Conservation (phyloP, 1,140 invertebrate genomes). For the Brachionus manjavacas region DNA sequence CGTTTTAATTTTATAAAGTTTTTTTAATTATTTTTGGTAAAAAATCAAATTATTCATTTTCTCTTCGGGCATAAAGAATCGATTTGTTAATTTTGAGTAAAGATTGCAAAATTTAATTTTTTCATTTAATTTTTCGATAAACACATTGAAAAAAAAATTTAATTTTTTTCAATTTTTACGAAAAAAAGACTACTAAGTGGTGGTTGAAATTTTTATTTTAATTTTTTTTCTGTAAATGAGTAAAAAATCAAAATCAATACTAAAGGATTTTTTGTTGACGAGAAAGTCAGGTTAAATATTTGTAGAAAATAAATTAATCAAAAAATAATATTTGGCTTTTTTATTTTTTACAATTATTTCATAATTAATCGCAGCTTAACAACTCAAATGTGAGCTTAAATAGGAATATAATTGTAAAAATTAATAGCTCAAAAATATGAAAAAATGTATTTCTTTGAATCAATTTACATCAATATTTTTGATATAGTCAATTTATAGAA, state of each 20-base stretch:
- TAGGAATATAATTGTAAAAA: neutral
- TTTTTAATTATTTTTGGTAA: no score
- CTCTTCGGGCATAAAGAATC: neutral
- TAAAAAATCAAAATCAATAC: neutral
- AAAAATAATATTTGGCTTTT: neutral
- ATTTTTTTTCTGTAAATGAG: no score
- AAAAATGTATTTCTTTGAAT: no score
- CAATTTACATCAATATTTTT: neutral
- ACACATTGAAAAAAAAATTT: neutral
- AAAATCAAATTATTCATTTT: neutral
- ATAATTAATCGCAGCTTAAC: neutral
- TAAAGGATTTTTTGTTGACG: neutral
- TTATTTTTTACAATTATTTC: neutral
- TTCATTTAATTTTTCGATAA: neutral
- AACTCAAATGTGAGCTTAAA: neutral
- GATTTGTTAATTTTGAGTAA: neutral
- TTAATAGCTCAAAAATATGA: no score
- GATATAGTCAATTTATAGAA: neutral
- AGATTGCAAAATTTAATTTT: neutral
- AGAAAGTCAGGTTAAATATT: neutral
- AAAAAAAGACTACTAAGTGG: no score
- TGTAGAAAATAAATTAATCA: neutral
- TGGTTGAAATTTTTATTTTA: no score
- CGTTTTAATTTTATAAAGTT: neutral
- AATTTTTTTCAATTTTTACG: neutral